These are phyloP conservation scores for Onychorhynchus coronatus DNA, from an alignment of 2,113 vertebrate species.

Conservation along the genomic window DNA sequence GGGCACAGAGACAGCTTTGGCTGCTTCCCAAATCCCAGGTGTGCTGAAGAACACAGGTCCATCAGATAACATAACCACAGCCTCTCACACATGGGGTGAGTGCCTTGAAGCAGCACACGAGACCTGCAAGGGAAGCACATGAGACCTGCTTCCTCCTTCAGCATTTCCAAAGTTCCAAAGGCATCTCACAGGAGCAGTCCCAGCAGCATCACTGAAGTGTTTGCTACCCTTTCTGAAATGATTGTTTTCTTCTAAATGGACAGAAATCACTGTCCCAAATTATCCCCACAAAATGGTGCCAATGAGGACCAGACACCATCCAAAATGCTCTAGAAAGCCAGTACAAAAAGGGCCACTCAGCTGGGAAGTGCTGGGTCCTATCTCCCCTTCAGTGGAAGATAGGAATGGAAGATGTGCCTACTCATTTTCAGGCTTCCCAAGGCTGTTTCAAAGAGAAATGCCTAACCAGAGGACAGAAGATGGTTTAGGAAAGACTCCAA, in stretches of 20 bases:
- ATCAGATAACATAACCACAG: background rate
- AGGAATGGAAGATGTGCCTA: background rate
- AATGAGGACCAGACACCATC: background rate
- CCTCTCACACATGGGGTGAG: background rate
- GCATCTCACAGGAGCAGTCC: background rate
- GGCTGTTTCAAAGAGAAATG: background rate
- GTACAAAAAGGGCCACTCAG: background rate
- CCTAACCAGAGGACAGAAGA: background rate
- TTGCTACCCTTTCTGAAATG: background rate
- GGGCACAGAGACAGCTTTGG: background rate
- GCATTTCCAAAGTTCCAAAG: background rate
- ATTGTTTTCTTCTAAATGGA: background rate
- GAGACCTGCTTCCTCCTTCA: background rate
- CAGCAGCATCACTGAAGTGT: background rate
- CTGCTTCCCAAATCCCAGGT: background rate
- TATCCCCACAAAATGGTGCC: background rate
- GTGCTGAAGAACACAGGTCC: background rate
- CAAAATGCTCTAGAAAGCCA: background rate
- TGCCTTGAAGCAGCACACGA: fast-evolving
- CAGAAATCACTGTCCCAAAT: background rate
- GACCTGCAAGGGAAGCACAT: background rate
- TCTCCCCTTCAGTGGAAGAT: background rate
- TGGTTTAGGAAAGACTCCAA: background rate
- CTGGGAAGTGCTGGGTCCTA: background rate
- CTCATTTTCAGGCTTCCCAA: background rate